Percentiles rank a stretch among this genome's conserved stretches.
phyloP scores from a whole-genome alignment of 2,797 vertebrate genomes.

The Melanogrammus aeglefinus region DNA sequence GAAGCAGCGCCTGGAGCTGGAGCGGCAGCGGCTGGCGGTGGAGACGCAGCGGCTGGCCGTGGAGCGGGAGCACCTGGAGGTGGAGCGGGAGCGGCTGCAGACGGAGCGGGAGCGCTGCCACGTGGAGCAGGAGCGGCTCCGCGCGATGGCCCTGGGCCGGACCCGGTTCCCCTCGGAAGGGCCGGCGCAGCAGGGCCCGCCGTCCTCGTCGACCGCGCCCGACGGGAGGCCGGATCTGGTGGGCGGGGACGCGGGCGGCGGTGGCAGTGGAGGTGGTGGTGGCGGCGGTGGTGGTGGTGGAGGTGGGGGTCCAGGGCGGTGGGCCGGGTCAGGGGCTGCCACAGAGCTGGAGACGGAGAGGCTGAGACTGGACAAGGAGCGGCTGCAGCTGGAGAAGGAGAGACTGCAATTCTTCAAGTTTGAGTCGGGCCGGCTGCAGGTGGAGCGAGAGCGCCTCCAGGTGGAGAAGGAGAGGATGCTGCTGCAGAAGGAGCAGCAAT shows the following conservation, averaged over 20 bases:
- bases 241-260: slow-evolving; percentile 55
- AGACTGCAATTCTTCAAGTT: slow-evolving; percentile 90
- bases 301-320: slow-evolving; percentile 42
- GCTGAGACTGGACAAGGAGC: slow-evolving; percentile 87
- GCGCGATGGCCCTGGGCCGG: slow-evolving; percentile 53
- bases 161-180: slow-evolving; percentile 45
- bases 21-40: slow-evolving; percentile 85
- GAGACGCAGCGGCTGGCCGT: slow-evolving; percentile 86
- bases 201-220: slow-evolving; percentile 55
- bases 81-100: slow-evolving; percentile 84
- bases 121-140: slow-evolving; percentile 79
- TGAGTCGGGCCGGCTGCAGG: slow-evolving; percentile 87
- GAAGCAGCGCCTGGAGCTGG: slow-evolving; percentile 88
- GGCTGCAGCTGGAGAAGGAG: slow-evolving; percentile 88
- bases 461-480: slow-evolving; percentile 88
- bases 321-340: slow-evolving; percentile 60
- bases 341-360: slow-evolving; percentile 85
- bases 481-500: slow-evolving; percentile 60
- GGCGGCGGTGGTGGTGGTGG: slow-evolving; percentile 62
- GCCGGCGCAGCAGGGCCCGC: slow-evolving; percentile 53
- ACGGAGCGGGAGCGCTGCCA: slow-evolving; percentile 81
- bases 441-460: slow-evolving; percentile 89
- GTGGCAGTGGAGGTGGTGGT: background rate
- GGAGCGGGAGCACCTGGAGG: slow-evolving; percentile 85
- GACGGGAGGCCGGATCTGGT: slow-evolving; percentile 71